Evolutionary conservation across 2,113 vertebrate genomes (phyloP).

Genomic region (Dolichotis patagonum): DNA sequence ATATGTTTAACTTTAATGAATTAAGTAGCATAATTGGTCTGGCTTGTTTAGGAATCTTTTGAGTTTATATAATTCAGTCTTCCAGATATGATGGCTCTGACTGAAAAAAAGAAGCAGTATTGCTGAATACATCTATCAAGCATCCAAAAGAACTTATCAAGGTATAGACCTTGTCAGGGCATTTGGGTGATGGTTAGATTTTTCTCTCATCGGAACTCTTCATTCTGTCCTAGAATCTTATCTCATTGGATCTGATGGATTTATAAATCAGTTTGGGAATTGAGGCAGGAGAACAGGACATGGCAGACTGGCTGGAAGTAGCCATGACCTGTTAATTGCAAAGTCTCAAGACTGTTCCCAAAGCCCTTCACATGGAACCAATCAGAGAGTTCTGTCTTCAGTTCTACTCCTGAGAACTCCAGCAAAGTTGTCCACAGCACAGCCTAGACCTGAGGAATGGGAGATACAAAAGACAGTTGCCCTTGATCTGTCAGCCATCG

Average conservation of each 20-base stretch:
- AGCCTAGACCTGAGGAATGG: not conserved
- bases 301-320: not conserved
- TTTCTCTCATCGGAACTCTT: not conserved
- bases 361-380: not conserved
- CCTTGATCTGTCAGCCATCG: not conserved
- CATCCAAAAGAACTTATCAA: not conserved
- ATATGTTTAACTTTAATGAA: not conserved
- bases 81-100: not conserved
- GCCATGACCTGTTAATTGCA: not conserved
- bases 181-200: not conserved
- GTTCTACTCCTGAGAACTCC: not conserved
- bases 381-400: not conserved
- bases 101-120: not conserved
- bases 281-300: not conserved
- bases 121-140: not conserved
- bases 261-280: not conserved
- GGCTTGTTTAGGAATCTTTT: not conserved
- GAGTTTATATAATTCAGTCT: not conserved
- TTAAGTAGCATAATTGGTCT: not conserved
- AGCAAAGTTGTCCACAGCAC: not conserved
- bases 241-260: not conserved
- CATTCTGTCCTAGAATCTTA: not conserved
- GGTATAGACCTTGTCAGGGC: not conserved
- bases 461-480: not conserved
- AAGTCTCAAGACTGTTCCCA: not conserved